Conservation (phyloP, 2,113 vertebrate genomes). For the Ptyas mucosa region DNA sequence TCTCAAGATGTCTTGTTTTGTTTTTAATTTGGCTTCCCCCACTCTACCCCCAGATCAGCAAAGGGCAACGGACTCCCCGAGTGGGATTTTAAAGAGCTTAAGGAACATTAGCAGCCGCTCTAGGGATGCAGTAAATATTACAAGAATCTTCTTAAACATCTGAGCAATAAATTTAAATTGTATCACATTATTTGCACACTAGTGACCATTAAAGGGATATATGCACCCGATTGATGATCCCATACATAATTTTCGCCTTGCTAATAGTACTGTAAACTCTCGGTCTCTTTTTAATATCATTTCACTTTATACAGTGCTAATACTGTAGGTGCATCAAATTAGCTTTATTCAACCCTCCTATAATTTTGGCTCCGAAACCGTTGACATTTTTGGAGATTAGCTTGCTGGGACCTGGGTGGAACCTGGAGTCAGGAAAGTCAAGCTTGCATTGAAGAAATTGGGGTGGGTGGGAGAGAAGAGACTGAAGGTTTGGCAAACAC, state of each 20-base stretch:
- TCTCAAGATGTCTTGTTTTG: background rate
- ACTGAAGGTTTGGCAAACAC: constrained; percentile 42
- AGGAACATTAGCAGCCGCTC: background rate
- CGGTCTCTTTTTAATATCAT: background rate
- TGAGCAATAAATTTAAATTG: background rate
- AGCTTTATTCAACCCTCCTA: constrained; percentile 1
- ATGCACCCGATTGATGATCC: background rate
- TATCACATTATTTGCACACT: background rate
- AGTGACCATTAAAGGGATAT: background rate
- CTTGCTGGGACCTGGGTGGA: constrained; percentile 23
- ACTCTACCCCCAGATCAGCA: background rate
- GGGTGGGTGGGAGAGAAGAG: background rate
- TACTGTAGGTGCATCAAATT: background rate
- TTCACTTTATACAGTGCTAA: background rate
- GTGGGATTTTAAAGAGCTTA: background rate
- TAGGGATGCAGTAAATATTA: no score
- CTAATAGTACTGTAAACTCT: background rate
- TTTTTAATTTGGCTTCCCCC: background rate
- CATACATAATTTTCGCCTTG: background rate
- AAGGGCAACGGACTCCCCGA: background rate
- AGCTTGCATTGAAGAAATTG: background rate
- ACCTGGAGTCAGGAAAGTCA: background rate
- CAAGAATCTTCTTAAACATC: background rate
- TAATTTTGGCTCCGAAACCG: background rate
- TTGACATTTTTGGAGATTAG: constrained; percentile 35